Conservation (phyloP, 1,140 invertebrate genomes). For the Medauroidea extradentata region DNA sequence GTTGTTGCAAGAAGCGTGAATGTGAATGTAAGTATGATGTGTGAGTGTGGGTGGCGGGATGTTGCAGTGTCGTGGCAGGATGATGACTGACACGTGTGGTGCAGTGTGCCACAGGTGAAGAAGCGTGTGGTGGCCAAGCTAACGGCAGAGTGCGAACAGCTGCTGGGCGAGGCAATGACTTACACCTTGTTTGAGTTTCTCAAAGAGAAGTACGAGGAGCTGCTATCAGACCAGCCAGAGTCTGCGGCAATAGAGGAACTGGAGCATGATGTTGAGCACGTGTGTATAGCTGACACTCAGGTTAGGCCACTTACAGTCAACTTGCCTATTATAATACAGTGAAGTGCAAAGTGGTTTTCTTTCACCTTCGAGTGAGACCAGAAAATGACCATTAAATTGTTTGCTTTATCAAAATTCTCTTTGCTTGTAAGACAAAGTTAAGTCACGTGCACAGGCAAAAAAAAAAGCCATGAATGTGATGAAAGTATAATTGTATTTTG, state of each 20-base stretch:
- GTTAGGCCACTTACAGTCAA: no score
- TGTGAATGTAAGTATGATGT: background rate
- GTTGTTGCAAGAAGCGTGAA: no score
- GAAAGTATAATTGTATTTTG: no score
- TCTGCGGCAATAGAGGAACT: constrained; percentile 32
- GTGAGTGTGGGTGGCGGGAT: no score
- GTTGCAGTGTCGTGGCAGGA: background rate
- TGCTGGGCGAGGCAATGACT: constrained; percentile 87
- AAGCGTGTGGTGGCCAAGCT: constrained; percentile 60
- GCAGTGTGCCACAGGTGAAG: constrained; percentile 67
- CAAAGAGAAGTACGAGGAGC: constrained; percentile 72
- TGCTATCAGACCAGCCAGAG: constrained; percentile 67
- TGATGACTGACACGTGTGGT: constrained; percentile 33
- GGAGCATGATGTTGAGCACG: constrained; percentile 24
- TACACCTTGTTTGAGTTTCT: constrained; percentile 90
- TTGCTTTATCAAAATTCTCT: no score
- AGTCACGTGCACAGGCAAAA: no score
- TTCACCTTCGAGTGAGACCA: no score
- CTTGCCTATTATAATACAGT: no score
- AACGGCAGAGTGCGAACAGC: constrained; percentile 68
- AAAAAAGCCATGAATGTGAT: no score
- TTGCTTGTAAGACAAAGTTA: no score
- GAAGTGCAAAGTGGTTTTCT: no score
- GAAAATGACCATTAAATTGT: no score
- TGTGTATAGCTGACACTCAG: constrained; percentile 6